These are phyloP conservation scores for Mus spicilegus DNA, from an alignment of 2,113 vertebrate genomes.

Conservation along the genomic window DNA sequence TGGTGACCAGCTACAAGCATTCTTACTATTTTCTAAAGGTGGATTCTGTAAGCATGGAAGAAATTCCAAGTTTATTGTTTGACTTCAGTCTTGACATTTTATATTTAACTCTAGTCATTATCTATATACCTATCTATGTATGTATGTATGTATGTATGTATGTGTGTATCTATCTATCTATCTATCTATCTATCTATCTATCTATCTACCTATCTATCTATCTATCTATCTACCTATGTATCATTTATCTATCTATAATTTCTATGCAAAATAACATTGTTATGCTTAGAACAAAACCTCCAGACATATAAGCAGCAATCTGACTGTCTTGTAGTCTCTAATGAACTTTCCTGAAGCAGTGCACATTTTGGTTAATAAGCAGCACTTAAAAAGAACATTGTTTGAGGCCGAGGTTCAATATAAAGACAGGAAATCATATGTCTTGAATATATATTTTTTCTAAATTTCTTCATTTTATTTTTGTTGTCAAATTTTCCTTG, in stretches of 20 bases:
- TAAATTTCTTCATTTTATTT: constrained; percentile 60
- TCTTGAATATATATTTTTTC: constrained; percentile 73
- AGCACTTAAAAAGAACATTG: constrained; percentile 82
- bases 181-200: constrained; percentile 68
- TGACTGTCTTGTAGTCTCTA: constrained; percentile 82
- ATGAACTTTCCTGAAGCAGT: constrained; percentile 84
- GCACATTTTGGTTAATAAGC: constrained; percentile 83
- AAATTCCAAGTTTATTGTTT: constrained; percentile 72
- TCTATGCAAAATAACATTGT: constrained; percentile 77
- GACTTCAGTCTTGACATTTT: constrained; percentile 69
- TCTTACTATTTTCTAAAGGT: constrained; percentile 42
- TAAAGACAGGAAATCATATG: constrained; percentile 68
- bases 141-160: constrained; percentile 54
- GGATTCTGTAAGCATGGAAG: constrained; percentile 56
- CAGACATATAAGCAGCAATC: constrained; percentile 81
- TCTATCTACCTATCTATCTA: constrained; percentile 82
- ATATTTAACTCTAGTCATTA: constrained; percentile 64
- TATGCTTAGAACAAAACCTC: constrained; percentile 82
- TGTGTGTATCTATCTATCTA: constrained; percentile 2
- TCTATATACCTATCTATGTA: constrained; percentile 79
- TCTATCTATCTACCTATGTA: constrained; percentile 43
- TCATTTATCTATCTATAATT: constrained; percentile 82
- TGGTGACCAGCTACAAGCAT: not conserved
- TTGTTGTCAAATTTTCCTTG: constrained; percentile 46
- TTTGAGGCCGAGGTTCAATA: constrained; percentile 76